Base-by-base conservation (phyloP, 2,113 vertebrate genomes). In the Epinephelus moara region DNA sequence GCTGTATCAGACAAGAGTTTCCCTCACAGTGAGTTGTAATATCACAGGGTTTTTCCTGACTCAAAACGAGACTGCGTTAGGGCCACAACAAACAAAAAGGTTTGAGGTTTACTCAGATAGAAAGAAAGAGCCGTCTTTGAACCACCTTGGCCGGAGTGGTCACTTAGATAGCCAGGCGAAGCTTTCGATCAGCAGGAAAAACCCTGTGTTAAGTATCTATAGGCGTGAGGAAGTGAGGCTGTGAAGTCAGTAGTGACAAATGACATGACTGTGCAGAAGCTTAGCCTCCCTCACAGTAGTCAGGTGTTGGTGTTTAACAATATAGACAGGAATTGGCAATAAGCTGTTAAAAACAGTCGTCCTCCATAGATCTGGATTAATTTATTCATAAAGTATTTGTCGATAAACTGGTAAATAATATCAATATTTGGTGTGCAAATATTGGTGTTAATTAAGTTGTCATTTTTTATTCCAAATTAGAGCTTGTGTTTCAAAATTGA, bases 201-300 rank as follows among this genome's bases (percentile, higher is more conserved):
- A 15, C 63, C 79, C 77, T 73, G 56, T 2, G 3, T 37, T 53
- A 30, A 17, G 23, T 4, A 21, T 33, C 37, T 74, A 3, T 17
- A 42, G 63, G 62, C 27, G 33, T 33, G 62, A 66, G 82, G 60
- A 87, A 83, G 37, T 57, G 21, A 52, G 8, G 69, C 68, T 55
- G 11, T 72, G 19, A 42, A 63, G 45, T 75, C 18, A 60, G 21
- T 3, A 2, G 40, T 27, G 74, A 79, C 14, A 60, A 55, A 50
- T 63, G 60, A 67, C 68, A 63, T n/a, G 37, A 85, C 76, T 19
- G 23, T 17, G 60, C 11, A 37, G 78, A 75, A 68, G 67, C 59
- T 49, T 33, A 79, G 19, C 33, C n/a, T 63, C 17, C 5, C 27
- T 68, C 21, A 40, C 25, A 30, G n/a, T 55, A 25, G 9, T 59